phyloP scores from a whole-genome alignment of 2,797 vertebrate species.

The Phrynocephalus forsythii region DNA sequence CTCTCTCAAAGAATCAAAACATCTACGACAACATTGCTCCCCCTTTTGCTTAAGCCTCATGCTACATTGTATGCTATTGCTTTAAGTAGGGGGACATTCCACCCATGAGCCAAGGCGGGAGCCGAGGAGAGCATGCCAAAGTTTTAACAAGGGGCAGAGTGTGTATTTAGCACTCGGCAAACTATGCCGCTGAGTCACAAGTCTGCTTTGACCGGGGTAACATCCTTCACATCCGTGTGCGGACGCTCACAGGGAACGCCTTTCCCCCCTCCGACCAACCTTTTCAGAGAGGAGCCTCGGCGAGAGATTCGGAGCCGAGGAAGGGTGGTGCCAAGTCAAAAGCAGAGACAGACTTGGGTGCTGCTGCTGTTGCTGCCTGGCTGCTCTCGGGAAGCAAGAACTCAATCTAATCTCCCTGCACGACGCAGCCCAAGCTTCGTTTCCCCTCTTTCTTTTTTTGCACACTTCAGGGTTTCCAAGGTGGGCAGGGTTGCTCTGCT shows the following conservation, averaged over 20 bases:
- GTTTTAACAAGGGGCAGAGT: slow-evolving; percentile 8
- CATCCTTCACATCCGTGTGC: slow-evolving; percentile 63
- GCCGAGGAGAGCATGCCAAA: slow-evolving; percentile 8
- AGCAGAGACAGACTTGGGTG: slow-evolving; percentile 16
- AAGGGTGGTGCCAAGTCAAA: slow-evolving; percentile 59
- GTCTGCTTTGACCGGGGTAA: slow-evolving; percentile 52
- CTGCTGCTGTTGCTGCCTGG: neutral
- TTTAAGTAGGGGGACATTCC: no score
- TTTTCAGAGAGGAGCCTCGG: slow-evolving; percentile 30
- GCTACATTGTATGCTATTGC: neutral
- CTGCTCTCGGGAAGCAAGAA: slow-evolving; percentile 3
- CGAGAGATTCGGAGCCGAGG: slow-evolving; percentile 12
- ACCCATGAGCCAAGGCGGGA: neutral
- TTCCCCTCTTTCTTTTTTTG: neutral
- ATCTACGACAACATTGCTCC: neutral
- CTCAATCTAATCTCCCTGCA: slow-evolving; percentile 28
- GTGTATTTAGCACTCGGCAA: slow-evolving; percentile 8
- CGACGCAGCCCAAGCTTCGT: neutral
- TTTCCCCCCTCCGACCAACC: slow-evolving; percentile 57
- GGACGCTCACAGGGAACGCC: slow-evolving; percentile 58
- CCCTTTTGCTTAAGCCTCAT: neutral
- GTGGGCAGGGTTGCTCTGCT: neutral
- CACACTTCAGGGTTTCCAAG: neutral
- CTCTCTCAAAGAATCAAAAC: neutral
- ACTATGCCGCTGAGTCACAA: slow-evolving; percentile 62